phyloP scores from a whole-genome alignment of 2,888 invertebrate genomes.

The Drosophila sordidula region DNA sequence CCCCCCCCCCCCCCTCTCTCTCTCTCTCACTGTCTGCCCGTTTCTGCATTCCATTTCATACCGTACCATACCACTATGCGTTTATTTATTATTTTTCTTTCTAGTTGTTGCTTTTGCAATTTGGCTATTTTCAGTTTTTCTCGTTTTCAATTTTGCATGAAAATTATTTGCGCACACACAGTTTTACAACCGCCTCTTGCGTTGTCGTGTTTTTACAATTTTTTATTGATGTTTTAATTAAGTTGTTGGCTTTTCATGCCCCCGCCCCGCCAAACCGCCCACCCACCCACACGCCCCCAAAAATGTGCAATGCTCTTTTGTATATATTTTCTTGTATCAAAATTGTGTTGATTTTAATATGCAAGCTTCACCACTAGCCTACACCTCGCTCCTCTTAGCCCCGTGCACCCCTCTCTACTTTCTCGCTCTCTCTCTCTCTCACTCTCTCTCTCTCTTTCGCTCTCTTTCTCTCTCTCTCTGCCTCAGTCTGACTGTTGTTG shows the following conservation, averaged over 20 bases:
- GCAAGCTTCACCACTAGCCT: conserved; percentile 20
- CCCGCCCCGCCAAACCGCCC: background rate
- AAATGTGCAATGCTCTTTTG: conserved; percentile 25
- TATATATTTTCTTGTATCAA: conserved; percentile 26
- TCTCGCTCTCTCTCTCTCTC: background rate
- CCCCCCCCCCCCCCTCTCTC: too few relatives aligned
- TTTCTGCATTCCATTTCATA: conserved; percentile 51
- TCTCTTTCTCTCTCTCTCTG: background rate
- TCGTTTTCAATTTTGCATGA: conserved; percentile 58
- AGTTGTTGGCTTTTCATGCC: conserved; percentile 61
- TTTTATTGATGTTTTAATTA: conserved; percentile 81
- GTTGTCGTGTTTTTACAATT: conserved; percentile 65
- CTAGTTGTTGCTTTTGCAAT: conserved; percentile 28
- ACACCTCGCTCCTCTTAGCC: background rate
- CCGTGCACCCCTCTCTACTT: background rate
- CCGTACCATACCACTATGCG: conserved; percentile 34
- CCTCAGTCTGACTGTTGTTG: conserved; percentile 25
- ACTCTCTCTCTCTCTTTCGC: background rate
- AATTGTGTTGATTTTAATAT: conserved; percentile 46
- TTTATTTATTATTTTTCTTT: conserved; percentile 45
- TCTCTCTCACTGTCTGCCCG: conserved; percentile 12
- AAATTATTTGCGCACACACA: conserved; percentile 51
- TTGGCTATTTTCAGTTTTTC: conserved; percentile 54
- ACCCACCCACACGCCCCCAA: background rate
- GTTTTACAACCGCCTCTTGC: conserved; percentile 45